phyloP scores from a whole-genome alignment of 2,888 invertebrate genomes.

The Mesorhabditis belari region DNA sequence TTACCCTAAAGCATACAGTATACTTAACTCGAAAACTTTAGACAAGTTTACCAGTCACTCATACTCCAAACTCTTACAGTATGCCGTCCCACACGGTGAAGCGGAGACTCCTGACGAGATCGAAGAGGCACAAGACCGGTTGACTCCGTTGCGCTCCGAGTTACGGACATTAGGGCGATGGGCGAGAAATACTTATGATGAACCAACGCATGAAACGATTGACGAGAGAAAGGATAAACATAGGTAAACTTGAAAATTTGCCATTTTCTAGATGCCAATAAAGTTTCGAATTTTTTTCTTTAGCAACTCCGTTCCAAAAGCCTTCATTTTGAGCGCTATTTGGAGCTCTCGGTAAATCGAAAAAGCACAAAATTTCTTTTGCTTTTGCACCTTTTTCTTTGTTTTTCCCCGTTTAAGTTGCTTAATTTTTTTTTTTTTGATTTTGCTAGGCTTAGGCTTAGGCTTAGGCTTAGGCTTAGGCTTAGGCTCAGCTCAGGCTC shows the following conservation, averaged over 20 bases:
- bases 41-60: background rate
- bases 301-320: background rate
- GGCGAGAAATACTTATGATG: background rate
- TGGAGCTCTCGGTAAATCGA: too few species aligned
- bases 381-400: too few species aligned
- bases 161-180: conserved; percentile 13
- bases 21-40: background rate
- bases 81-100: conserved; percentile 18
- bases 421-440: background rate
- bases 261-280: background rate
- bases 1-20: background rate
- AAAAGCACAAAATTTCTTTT: too few species aligned
- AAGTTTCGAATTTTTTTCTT: background rate
- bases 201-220: too few species aligned
- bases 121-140: conserved; percentile 40
- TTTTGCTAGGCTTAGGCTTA: background rate
- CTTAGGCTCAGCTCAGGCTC: background rate
- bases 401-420: too few species aligned
- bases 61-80: conserved; percentile 17
- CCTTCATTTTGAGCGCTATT: background rate
- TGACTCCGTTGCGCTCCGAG: conserved; percentile 36
- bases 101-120: conserved; percentile 37
- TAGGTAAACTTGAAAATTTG: background rate
- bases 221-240: too few species aligned
- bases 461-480: background rate